Percentiles rank a stretch among this genome's conserved stretches.
Evolutionary conservation across 2,113 vertebrate species (phyloP).

Genomic region (Coreoperca whiteheadi): DNA sequence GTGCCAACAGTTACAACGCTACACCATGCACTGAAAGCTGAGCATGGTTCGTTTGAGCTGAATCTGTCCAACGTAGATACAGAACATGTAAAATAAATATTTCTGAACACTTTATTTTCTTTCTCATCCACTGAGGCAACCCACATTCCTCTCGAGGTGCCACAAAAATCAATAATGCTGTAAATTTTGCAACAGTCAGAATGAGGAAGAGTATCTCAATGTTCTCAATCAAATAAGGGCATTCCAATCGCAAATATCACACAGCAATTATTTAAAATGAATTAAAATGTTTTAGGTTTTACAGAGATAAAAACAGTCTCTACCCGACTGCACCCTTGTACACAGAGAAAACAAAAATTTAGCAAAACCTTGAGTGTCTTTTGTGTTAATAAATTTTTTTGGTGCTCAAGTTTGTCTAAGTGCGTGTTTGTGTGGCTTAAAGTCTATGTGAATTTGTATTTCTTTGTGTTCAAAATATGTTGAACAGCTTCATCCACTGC

Average conservation of each 20-base stretch:
- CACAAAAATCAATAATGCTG: slow-evolving; percentile 64
- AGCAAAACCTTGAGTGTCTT: not conserved
- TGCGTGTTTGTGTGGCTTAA: not conserved
- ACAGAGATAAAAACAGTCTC: not conserved
- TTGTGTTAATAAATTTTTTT: slow-evolving; percentile 8
- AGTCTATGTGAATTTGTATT: not conserved
- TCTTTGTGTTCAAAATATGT: not conserved
- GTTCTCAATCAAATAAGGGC: slow-evolving; percentile 51
- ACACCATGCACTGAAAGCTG: slow-evolving; percentile 25
- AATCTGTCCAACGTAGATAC: slow-evolving; percentile 24
- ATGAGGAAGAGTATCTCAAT: slow-evolving; percentile 22
- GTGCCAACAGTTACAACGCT: slow-evolving; percentile 6
- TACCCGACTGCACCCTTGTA: not conserved
- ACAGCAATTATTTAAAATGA: not conserved
- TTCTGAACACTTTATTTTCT: slow-evolving; percentile 31
- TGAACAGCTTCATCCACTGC: not conserved
- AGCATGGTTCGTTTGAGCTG: slow-evolving; percentile 15
- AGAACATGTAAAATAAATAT: slow-evolving; percentile 33
- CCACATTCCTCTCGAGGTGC: slow-evolving; percentile 55
- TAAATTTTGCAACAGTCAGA: slow-evolving; percentile 52
- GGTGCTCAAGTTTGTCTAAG: not conserved
- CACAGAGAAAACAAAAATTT: not conserved
- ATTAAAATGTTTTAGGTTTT: not conserved
- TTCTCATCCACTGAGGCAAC: slow-evolving; percentile 33
- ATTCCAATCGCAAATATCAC: slow-evolving; percentile 12